phyloP scores from a whole-genome alignment of 1,140 invertebrate genomes.

The Sminthurides bifidus region DNA sequence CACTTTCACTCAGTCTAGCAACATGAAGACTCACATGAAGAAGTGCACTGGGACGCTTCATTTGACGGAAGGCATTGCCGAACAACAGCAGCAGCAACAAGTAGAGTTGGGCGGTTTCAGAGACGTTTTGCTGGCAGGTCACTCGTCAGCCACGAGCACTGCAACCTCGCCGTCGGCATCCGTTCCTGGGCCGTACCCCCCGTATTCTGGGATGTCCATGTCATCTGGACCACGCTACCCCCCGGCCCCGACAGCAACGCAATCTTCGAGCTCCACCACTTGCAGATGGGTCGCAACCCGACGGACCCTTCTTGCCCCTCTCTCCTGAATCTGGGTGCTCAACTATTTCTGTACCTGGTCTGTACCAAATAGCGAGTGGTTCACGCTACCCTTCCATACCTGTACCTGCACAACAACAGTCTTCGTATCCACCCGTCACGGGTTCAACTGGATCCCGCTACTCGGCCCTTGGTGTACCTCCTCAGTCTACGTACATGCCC shows the following conservation, averaged over 20 bases:
- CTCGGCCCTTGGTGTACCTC: too few relatives aligned
- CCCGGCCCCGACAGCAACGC: neutral
- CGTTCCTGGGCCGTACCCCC: neutral
- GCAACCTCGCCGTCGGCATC: neutral
- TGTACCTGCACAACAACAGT: too few relatives aligned
- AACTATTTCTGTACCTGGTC: too few relatives aligned
- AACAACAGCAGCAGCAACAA: neutral
- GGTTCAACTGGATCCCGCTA: too few relatives aligned
- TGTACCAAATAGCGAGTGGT: too few relatives aligned
- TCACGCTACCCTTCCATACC: too few relatives aligned
- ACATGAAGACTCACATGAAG: slow-evolving; percentile 64
- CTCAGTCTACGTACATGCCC: too few relatives aligned
- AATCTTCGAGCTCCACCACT: neutral
- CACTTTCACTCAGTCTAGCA: slow-evolving; percentile 62
- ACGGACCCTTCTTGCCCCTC: too few relatives aligned
- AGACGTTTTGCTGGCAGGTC: neutral
- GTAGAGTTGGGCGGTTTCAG: neutral
- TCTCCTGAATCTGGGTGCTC: too few relatives aligned
- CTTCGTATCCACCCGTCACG: too few relatives aligned
- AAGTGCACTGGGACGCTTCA: slow-evolving; percentile 44
- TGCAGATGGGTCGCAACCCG: too few relatives aligned
- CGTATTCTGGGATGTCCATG: neutral
- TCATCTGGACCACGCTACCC: neutral
- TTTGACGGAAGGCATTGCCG: neutral
- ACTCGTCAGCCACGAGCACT: neutral